These are phyloP conservation scores for Nephrocerus scutellatus DNA, from an alignment of 2,888 invertebrate genomes.

Conservation along the genomic window DNA sequence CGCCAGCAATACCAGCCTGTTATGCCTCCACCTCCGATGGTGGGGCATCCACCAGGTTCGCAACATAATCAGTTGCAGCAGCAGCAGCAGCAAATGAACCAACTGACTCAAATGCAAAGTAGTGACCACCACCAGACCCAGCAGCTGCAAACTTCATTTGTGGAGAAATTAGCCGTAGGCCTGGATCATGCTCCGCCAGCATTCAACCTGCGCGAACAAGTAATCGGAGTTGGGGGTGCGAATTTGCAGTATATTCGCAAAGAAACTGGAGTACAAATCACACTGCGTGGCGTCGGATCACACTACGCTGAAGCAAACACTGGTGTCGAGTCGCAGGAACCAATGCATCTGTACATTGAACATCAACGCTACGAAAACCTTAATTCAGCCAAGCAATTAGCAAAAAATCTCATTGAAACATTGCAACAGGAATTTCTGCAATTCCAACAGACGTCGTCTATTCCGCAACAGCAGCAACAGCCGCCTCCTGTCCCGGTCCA, in stretches of 20 bases:
- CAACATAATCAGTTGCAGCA: no score
- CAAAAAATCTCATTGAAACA: conserved; percentile 72
- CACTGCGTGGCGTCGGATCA: conserved; percentile 63
- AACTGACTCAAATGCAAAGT: background rate
- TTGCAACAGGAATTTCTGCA: conserved; percentile 54
- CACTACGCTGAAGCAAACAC: conserved; percentile 53
- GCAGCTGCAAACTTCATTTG: conserved; percentile 13
- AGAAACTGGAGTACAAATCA: conserved; percentile 68
- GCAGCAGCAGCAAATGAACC: conserved; percentile 2
- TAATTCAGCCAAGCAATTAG: conserved; percentile 57
- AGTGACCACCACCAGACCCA: background rate
- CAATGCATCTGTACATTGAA: conserved; percentile 68
- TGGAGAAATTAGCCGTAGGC: conserved; percentile 69
- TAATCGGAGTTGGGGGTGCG: conserved; percentile 63
- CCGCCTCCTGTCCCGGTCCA: conserved; percentile 22
- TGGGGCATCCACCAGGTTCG: no score
- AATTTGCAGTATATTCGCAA: conserved; percentile 70
- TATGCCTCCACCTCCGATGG: no score
- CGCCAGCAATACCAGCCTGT: no score
- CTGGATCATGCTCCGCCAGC: conserved; percentile 68
- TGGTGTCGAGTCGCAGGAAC: conserved; percentile 60
- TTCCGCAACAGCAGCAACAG: conserved; percentile 17
- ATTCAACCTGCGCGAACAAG: conserved; percentile 68
- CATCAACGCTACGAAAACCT: conserved; percentile 61
- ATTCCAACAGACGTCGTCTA: conserved; percentile 25